These are phyloP conservation scores for Nasonovia ribisnigri DNA, from an alignment of 2,888 invertebrate species.

Conservation along the genomic window DNA sequence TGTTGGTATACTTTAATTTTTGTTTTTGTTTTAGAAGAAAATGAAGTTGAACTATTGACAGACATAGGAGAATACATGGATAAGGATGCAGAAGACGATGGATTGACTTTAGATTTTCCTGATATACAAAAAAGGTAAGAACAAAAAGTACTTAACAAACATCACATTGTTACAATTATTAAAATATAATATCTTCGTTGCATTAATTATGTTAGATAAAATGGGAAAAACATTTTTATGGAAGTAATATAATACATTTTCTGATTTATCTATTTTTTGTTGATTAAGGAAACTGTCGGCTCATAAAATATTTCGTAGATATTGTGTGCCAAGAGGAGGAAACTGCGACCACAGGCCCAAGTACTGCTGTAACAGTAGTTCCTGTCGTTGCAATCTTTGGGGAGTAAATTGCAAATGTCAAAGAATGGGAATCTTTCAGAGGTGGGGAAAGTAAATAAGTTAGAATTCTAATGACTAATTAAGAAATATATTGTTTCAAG, in stretches of 20 bases:
- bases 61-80: constrained; percentile 9
- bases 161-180: not conserved
- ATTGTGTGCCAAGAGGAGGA: constrained; percentile 75
- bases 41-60: not conserved
- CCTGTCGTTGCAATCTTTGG: constrained; percentile 90
- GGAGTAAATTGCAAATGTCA: constrained; percentile 90
- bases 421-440: constrained; percentile 89
- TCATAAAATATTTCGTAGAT: not conserved
- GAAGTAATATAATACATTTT: not conserved
- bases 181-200: not conserved
- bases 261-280: not conserved
- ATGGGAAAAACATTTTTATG: not conserved
- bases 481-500: not conserved
- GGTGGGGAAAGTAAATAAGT: constrained; percentile 72
- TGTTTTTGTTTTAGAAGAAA: constrained; percentile 9
- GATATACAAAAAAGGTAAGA: constrained; percentile 35
- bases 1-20: not conserved
- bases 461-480: not conserved
- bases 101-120: not conserved
- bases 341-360: constrained; percentile 88
- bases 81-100: not conserved
- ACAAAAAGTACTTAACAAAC: not conserved
- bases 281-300: not conserved
- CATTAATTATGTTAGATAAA: not conserved
- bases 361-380: constrained; percentile 88